A percentile compares a stretch with the other conserved stretches of the same genome.
Conservation (phyloP, 37 sponge, comb jelly and placozoan genomes). For the Beroe forskalii region DNA sequence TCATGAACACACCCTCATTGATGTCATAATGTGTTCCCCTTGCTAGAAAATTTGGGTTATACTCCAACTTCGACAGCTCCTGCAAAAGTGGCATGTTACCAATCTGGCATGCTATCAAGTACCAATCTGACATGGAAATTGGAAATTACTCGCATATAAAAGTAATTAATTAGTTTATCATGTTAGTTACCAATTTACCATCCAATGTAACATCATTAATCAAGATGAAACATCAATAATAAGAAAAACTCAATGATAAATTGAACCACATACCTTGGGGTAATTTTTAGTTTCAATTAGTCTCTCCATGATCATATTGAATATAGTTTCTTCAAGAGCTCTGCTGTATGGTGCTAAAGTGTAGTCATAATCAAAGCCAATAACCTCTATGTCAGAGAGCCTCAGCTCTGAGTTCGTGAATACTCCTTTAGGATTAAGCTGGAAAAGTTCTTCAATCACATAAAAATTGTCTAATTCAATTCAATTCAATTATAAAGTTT, state of each 20-base stretch:
- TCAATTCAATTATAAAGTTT: too few species aligned
- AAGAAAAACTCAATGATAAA: too few species aligned
- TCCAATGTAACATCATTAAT: too few species aligned
- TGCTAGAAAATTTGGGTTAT: slow-evolving; percentile 84
- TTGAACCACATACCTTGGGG: background rate
- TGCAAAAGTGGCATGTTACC: background rate
- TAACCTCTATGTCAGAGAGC: slow-evolving; percentile 82
- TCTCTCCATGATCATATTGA: slow-evolving; percentile 73
- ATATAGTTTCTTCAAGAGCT: slow-evolving; percentile 78
- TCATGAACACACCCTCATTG: slow-evolving; percentile 23
- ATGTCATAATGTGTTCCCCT: slow-evolving; percentile 92
- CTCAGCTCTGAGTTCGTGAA: slow-evolving; percentile 90
- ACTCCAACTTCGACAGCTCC: slow-evolving; percentile 69
- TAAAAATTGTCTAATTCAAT: too few species aligned
- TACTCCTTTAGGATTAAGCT: slow-evolving; percentile 70
- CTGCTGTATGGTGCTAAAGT: slow-evolving; percentile 86
- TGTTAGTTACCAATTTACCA: too few species aligned
- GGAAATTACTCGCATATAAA: too few species aligned
- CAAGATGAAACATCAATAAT: too few species aligned
- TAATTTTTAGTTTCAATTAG: slow-evolving; percentile 68
- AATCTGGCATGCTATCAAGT: too few species aligned
- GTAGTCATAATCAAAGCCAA: slow-evolving; percentile 99
- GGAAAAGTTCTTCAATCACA: too few species aligned
- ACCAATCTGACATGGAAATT: too few species aligned
- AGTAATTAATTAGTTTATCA: too few species aligned